Evolutionary conservation across 2,113 vertebrate genomes (phyloP), one percentile per base, ranked within the genome.

Genomic region (Hymenochirus boettgeri): DNA sequence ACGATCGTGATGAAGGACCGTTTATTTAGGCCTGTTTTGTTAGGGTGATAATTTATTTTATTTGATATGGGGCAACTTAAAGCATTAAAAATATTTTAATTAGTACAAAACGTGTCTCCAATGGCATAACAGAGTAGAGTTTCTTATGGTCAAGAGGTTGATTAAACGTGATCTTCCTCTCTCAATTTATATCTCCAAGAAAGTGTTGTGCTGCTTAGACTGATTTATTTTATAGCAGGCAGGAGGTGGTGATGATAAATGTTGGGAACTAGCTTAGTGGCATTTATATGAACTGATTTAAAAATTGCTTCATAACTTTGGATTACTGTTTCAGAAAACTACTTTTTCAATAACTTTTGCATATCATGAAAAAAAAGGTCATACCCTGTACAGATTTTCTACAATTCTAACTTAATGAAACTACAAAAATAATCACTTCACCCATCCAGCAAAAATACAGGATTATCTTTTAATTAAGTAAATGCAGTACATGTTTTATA

Each of bases 211-310:
- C 23, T 60, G 57, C n/a, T 46, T 25, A 60, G 39, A 46, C 37
- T 60, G 57, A 12, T 47, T 12, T 19, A 47, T 60, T 46, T 60
- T 29, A 60, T 46, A 47, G 42, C 23, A n/a, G 52, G n/a, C 9
- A 55, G 31, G 25, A 47, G 23, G 42, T 60, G 17, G 47, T 47
- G 37, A 60, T 47, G n/a, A 46, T 48, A 60, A 60, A 21, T 13
- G 39, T 47, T 21, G 26, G 17, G 39, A 17, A 60, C 46, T 22
- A 60, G 42, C 57, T 60, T 9, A 7, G 29, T 60, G 39, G 24
- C 57, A 60, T 60, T 60, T 60, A 47, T 60, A 60, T 60, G 42
- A 47, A 60, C 57, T 46, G 57, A 23, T 60, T 60, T 53, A 9
- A 15, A 46, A 47, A 39, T 60, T 48, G 42, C 39, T 46, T 60